phyloP scores from a whole-genome alignment of 2,113 vertebrate species.

The Odocoileus hemionus region DNA sequence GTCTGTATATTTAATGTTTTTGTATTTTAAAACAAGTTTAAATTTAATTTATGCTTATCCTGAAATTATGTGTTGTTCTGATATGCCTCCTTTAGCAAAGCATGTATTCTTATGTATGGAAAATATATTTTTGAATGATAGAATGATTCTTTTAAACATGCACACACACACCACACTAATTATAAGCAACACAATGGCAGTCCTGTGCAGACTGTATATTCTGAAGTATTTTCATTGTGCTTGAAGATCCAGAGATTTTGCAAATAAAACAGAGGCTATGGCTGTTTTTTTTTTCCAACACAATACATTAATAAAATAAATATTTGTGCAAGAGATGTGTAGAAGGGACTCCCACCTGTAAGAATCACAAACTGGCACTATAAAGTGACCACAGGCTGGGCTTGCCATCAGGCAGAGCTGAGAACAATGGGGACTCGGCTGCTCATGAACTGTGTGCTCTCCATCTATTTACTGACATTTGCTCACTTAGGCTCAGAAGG shows the following conservation, averaged over 20 bases:
- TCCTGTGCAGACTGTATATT: background rate
- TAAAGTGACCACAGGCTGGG: background rate
- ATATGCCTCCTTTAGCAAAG: slow-evolving; percentile 20
- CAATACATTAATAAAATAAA: background rate
- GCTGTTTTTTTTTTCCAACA: background rate
- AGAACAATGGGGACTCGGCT: background rate
- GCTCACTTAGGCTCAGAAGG: background rate
- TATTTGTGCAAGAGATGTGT: background rate
- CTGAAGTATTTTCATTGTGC: background rate
- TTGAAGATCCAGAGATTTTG: background rate
- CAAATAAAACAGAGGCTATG: background rate
- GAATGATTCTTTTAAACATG: background rate
- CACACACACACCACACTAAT: background rate
- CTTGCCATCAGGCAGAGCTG: background rate
- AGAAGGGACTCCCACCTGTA: background rate
- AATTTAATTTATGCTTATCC: slow-evolving; percentile 36
- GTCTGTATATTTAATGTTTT: slow-evolving; percentile 33
- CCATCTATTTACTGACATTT: background rate
- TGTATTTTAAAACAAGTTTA: background rate
- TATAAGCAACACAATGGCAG: background rate
- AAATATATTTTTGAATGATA: slow-evolving; percentile 10
- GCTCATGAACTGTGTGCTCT: background rate
- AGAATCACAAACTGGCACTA: background rate
- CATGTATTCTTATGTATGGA: background rate
- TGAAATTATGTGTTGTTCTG: slow-evolving; percentile 39